phyloP scores from a whole-genome alignment of 2,113 vertebrate genomes.

The Micronisus gabar region DNA sequence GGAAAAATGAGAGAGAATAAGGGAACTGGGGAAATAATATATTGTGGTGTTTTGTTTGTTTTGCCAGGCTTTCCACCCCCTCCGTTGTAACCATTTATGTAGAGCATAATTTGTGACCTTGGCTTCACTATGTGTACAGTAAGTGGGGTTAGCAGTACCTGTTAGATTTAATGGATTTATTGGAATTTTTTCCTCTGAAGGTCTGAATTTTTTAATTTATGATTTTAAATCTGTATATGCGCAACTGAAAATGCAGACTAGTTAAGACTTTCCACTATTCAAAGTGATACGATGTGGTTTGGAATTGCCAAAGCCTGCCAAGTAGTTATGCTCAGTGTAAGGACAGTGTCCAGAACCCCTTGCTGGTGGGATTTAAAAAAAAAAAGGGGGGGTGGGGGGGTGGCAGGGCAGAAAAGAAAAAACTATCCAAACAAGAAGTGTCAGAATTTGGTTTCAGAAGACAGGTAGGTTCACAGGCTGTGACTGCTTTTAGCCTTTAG shows the following conservation, averaged over 20 bases:
- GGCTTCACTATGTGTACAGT: rapidly evolving
- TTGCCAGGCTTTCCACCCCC: not conserved
- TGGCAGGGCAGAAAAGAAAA: not conserved
- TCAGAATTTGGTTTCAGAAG: not conserved
- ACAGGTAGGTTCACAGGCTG: not conserved
- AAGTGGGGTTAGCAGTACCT: not conserved
- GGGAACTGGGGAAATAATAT: not conserved
- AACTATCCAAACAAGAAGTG: not conserved
- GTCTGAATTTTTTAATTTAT: not conserved
- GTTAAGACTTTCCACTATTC: not conserved
- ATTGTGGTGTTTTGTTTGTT: not conserved
- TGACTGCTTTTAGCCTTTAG: not conserved
- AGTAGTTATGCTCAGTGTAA: not conserved
- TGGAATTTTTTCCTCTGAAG: not conserved
- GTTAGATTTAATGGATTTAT: not conserved
- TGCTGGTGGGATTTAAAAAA: not conserved
- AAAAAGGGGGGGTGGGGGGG: rapidly evolving
- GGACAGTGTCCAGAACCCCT: not conserved
- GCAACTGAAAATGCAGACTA: not conserved
- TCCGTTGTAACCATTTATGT: not conserved
- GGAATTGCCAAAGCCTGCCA: not conserved
- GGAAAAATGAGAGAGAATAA: not conserved
- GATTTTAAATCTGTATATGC: not conserved
- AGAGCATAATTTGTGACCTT: not conserved
- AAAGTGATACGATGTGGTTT: not conserved